Conservation (phyloP, 1,140 invertebrate genomes). For the Eciton burchellii region DNA sequence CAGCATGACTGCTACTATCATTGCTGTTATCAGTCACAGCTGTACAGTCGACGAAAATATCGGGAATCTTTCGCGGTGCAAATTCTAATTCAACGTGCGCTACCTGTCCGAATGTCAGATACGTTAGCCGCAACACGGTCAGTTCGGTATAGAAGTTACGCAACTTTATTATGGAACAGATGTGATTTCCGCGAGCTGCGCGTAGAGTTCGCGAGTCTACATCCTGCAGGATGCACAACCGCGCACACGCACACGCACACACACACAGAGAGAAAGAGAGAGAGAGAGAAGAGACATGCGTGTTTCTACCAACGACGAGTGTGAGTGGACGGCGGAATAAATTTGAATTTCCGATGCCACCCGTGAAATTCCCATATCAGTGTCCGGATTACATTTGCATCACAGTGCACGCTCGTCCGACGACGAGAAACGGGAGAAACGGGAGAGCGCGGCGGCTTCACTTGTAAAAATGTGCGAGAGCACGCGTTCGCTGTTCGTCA, state of each 20-base stretch:
- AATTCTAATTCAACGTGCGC: constrained; percentile 27
- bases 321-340: constrained; percentile 64
- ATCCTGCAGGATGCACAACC: constrained; percentile 17
- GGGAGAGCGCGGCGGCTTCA: constrained; percentile 25
- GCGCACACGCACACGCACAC: not conserved
- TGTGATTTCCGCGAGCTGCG: constrained; percentile 44
- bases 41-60: constrained; percentile 1
- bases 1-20: not conserved
- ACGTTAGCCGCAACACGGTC: constrained; percentile 5
- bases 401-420: constrained; percentile 43
- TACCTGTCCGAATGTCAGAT: constrained; percentile 40
- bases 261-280: too few relatives aligned
- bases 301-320: constrained; percentile 52
- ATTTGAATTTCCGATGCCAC: constrained; percentile 66
- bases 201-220: constrained; percentile 26
- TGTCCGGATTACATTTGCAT: constrained; percentile 66
- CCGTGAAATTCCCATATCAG: constrained; percentile 67
- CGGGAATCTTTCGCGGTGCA: constrained; percentile 1
- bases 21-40: not conserved
- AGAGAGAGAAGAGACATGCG: too few relatives aligned
- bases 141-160: constrained; percentile 35
- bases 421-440: constrained; percentile 20
- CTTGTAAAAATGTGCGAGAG: constrained; percentile 55
- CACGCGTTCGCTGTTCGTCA: constrained; percentile 45
- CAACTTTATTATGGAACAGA: constrained; percentile 57